phyloP scores from a whole-genome alignment of 1,140 invertebrate species.

The Rhopalosiphum padi region DNA sequence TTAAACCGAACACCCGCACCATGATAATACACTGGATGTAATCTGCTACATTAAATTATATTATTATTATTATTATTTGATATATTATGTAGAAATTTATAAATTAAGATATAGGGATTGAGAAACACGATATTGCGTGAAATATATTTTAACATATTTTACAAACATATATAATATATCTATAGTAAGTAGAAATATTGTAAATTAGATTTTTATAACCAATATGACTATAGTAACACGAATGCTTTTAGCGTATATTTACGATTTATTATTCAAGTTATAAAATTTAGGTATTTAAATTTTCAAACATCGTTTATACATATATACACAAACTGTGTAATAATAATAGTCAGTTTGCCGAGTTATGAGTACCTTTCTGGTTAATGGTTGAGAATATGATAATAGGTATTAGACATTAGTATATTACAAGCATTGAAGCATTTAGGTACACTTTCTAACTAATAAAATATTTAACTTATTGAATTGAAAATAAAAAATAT shows the following conservation, averaged over 20 bases:
- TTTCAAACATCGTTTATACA: not conserved
- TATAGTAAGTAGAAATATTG: no score
- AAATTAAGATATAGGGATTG: not conserved
- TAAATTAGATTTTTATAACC: no score
- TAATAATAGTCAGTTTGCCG: not conserved
- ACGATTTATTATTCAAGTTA: not conserved
- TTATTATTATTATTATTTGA: no score
- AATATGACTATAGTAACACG: not conserved
- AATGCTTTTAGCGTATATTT: not conserved
- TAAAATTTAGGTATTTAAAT: not conserved
- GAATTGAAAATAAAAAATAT: no score
- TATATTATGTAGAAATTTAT: not conserved
- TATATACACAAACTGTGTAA: not conserved
- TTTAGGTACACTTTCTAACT: no score
- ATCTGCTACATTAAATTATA: not conserved
- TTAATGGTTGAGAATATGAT: no score
- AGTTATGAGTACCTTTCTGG: not conserved
- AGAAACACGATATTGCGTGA: not conserved
- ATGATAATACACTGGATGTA: not conserved
- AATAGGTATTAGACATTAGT: no score
- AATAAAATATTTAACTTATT: no score
- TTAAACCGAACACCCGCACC: no score
- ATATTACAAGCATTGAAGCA: no score
- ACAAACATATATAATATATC: not conserved
- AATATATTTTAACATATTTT: not conserved